Conservation (phyloP, 2,113 vertebrate species). For the Proterorhinus semilunaris region DNA sequence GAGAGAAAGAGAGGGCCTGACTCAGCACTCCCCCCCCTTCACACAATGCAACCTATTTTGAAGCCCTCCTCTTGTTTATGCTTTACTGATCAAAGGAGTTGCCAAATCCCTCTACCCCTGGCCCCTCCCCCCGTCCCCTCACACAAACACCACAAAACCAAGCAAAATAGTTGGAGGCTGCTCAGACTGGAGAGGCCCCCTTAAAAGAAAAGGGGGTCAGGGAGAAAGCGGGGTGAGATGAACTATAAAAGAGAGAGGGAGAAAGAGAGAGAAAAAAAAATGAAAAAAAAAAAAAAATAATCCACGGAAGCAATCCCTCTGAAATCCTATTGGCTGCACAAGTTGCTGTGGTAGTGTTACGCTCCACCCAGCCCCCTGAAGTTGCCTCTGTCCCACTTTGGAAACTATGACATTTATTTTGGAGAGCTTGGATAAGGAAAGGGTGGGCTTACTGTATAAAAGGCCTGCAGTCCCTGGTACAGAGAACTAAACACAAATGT, state of each 20-base stretch:
- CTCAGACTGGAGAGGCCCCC: slow-evolving; percentile 75
- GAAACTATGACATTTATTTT: slow-evolving; percentile 85
- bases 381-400: slow-evolving; percentile 69
- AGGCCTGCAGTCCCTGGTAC: slow-evolving; percentile 63
- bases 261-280: slow-evolving; percentile 20
- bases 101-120: slow-evolving; percentile 76
- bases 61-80: slow-evolving; percentile 87
- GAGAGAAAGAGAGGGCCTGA: slow-evolving; percentile 66
- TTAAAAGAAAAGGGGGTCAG: slow-evolving; percentile 77
- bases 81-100: slow-evolving; percentile 90
- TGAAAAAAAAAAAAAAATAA: slow-evolving; percentile 31
- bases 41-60: slow-evolving; percentile 80
- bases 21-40: slow-evolving; percentile 77
- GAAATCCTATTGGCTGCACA: slow-evolving; percentile 76
- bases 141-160: slow-evolving; percentile 71
- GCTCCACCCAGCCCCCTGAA: slow-evolving; percentile 69
- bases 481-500: slow-evolving; percentile 24
- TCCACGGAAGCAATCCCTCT: slow-evolving; percentile 70
- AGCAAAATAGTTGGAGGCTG: slow-evolving; percentile 78
- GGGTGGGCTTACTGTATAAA: slow-evolving; percentile 56
- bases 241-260: slow-evolving; percentile 10
- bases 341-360: slow-evolving; percentile 77
- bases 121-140: slow-evolving; percentile 67
- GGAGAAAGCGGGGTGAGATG: slow-evolving; percentile 36
- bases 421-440: slow-evolving; percentile 46